Evolutionary conservation across 1,140 invertebrate species (phyloP).

Genomic region (Hycleus cichorii): DNA sequence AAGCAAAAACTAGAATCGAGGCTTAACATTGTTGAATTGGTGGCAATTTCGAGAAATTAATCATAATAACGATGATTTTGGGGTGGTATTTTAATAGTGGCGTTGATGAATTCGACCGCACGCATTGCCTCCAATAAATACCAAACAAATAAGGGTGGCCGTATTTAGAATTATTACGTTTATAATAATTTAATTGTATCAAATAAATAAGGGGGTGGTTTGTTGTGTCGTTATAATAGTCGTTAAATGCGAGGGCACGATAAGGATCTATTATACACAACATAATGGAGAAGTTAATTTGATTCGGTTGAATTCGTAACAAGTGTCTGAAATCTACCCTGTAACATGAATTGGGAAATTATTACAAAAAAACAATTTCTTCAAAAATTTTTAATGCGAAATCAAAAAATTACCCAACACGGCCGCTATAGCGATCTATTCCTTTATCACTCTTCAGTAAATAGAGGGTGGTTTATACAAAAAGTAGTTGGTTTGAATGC

Average conservation of each 20-base stretch:
- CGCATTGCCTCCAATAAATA: not conserved
- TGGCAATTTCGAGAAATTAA: too few species aligned
- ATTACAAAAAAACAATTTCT: too few species aligned
- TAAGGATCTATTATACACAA: constrained; percentile 6
- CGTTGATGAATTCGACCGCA: not conserved
- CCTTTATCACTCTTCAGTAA: too few species aligned
- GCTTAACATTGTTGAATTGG: too few species aligned
- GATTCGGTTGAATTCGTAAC: constrained; percentile 22
- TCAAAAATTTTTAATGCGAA: too few species aligned
- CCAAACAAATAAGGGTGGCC: not conserved
- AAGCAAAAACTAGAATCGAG: too few species aligned
- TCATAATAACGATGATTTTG: too few species aligned
- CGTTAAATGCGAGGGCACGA: not conserved
- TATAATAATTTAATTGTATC: constrained; percentile 18
- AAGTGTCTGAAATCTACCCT: constrained; percentile 16
- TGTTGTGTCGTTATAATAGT: constrained; percentile 1
- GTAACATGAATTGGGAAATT: too few species aligned
- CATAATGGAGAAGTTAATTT: constrained; percentile 27
- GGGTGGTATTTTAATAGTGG: too few species aligned
- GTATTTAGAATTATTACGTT: not conserved
- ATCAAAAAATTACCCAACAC: too few species aligned
- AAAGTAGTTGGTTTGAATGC: not conserved
- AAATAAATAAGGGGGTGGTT: constrained; percentile 10
- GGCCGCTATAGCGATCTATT: too few species aligned
- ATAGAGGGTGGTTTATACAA: too few species aligned